A percentile compares a stretch with the other conserved stretches of the same genome.
Evolutionary conservation across 1,140 invertebrate species (phyloP).

Genomic region (Euura lappo): DNA sequence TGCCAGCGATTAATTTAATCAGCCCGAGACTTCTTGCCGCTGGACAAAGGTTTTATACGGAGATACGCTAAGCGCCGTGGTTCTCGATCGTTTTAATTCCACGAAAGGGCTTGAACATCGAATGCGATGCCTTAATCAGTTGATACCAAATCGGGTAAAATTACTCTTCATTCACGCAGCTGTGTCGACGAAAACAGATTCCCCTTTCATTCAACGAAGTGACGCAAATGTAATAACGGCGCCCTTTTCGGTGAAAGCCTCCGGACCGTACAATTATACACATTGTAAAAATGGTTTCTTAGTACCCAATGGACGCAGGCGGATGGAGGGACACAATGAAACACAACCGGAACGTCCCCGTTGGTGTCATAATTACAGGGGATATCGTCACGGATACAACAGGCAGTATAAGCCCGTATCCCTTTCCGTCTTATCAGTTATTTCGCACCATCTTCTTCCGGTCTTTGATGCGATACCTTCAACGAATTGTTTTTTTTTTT

Average conservation of each 20-base stretch:
- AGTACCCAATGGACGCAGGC: too few relatives aligned
- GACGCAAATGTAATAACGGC: too few relatives aligned
- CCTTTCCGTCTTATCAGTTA: neutral
- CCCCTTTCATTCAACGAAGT: too few relatives aligned
- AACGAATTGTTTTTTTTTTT: too few relatives aligned
- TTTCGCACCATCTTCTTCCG: neutral
- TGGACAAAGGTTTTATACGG: slow-evolving; percentile 8
- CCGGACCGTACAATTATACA: too few relatives aligned
- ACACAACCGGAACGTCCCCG: neutral
- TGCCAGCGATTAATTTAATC: slow-evolving; percentile 21
- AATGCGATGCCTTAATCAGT: too few relatives aligned
- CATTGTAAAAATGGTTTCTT: too few relatives aligned
- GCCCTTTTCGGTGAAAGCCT: too few relatives aligned
- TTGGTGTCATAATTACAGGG: neutral
- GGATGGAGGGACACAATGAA: neutral
- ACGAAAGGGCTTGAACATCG: too few relatives aligned
- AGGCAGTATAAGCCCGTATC: neutral
- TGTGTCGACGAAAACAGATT: too few relatives aligned
- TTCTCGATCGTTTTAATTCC: neutral
- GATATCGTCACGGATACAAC: neutral
- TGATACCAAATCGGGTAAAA: too few relatives aligned
- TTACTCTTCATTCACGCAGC: too few relatives aligned
- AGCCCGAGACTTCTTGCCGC: slow-evolving; percentile 16
- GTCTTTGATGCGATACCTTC: neutral
- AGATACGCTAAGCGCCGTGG: neutral